Evolutionary conservation across 2,797 vertebrate genomes (phyloP).

Genomic region (Sebastes steindachneri): DNA sequence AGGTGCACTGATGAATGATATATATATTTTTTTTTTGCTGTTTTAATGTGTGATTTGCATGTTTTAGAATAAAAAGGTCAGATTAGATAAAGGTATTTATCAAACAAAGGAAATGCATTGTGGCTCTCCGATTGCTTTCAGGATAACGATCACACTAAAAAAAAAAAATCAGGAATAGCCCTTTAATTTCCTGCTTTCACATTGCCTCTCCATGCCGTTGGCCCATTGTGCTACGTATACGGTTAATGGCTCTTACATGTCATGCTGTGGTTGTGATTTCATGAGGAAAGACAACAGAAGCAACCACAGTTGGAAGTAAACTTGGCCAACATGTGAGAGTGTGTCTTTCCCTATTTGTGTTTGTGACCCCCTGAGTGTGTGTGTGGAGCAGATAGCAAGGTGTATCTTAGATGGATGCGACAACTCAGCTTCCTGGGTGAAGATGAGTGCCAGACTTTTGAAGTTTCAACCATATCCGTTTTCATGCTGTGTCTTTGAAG

Average conservation of each 20-base stretch:
- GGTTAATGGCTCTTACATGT: slow-evolving; percentile 36
- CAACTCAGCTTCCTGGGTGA: slow-evolving; percentile 70
- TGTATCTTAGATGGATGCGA: slow-evolving; percentile 76
- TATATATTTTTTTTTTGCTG: neutral
- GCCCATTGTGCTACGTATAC: neutral
- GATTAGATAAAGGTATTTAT: slow-evolving; percentile 11
- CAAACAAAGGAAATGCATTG: neutral
- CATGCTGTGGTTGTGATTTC: slow-evolving; percentile 45
- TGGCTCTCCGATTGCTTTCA: neutral
- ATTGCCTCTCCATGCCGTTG: neutral
- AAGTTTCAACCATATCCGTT: slow-evolving; percentile 79
- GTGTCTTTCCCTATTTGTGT: slow-evolving; percentile 6
- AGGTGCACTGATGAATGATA: neutral
- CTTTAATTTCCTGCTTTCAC: slow-evolving; percentile 9
- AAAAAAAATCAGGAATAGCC: neutral
- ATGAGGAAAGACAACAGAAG: slow-evolving; percentile 49
- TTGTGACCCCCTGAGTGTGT: slow-evolving; percentile 25
- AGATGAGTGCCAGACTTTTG: slow-evolving; percentile 75
- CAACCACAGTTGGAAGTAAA: slow-evolving; percentile 43
- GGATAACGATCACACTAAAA: neutral
- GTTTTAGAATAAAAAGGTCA: neutral
- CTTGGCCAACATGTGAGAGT: slow-evolving; percentile 28
- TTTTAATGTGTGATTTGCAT: neutral
- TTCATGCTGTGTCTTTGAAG: slow-evolving; percentile 79
- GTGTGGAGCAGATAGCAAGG: slow-evolving; percentile 59